Evolutionary conservation across 2,888 invertebrate species (phyloP).

Genomic region (Acronicta leporina): DNA sequence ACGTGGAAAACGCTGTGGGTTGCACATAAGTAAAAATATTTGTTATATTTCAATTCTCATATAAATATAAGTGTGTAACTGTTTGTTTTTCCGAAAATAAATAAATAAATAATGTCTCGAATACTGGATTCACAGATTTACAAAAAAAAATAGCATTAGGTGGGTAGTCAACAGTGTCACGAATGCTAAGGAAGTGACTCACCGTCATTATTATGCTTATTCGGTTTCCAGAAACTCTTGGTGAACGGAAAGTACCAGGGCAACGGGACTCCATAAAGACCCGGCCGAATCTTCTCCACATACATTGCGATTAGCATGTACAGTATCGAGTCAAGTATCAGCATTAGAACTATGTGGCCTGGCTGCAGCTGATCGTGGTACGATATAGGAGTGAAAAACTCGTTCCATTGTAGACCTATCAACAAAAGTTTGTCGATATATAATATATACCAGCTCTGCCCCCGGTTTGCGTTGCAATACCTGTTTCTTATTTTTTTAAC

Average conservation of each 20-base stretch:
- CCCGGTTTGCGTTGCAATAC: too few species aligned
- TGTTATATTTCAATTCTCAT: too few species aligned
- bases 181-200: background rate
- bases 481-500: too few species aligned
- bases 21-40: too few species aligned
- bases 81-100: too few species aligned
- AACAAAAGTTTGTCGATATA: constrained; percentile 26
- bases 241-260: constrained; percentile 95
- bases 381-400: constrained; percentile 90
- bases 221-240: constrained; percentile 88
- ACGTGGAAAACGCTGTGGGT: too few species aligned
- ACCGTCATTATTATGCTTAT: constrained; percentile 75
- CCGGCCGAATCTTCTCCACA: constrained; percentile 95
- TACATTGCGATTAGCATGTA: constrained; percentile 95
- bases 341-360: constrained; percentile 92
- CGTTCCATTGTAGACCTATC: constrained; percentile 90
- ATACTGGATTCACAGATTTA: too few species aligned
- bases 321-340: constrained; percentile 91
- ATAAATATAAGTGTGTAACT: too few species aligned
- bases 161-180: too few species aligned
- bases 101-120: too few species aligned
- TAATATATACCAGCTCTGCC: too few species aligned
- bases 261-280: constrained; percentile 94
- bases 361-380: constrained; percentile 93
- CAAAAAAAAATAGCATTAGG: too few species aligned